phyloP scores from a whole-genome alignment of 2,888 invertebrate species.

The Eudemis profundana region DNA sequence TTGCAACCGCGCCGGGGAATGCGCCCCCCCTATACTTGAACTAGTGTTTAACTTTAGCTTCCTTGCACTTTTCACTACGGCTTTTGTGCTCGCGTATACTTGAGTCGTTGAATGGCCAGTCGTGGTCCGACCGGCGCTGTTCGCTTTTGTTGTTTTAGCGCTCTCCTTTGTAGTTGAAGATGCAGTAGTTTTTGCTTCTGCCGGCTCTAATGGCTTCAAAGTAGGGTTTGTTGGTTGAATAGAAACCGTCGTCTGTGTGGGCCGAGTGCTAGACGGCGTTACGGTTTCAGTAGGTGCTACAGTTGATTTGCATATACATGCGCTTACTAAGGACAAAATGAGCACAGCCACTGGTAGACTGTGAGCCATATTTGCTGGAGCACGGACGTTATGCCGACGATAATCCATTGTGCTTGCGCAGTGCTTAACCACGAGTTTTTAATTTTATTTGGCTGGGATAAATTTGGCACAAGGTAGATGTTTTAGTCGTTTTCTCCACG shows the following conservation, averaged over 20 bases:
- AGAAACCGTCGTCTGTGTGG: slow-evolving; percentile 58
- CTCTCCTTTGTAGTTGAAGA: slow-evolving; percentile 72
- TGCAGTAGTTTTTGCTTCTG: slow-evolving; percentile 62
- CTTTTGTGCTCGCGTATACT: slow-evolving; percentile 72
- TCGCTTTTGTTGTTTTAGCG: slow-evolving; percentile 72
- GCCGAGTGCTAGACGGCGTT: slow-evolving; percentile 63
- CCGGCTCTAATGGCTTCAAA: slow-evolving; percentile 66
- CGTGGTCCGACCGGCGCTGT: slow-evolving; percentile 66
- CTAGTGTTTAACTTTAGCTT: slow-evolving; percentile 76
- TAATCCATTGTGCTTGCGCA: slow-evolving; percentile 25
- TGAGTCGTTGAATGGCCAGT: slow-evolving; percentile 66
- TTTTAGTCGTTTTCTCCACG: background rate
- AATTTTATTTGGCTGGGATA: slow-evolving; percentile 29
- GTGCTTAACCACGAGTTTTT: background rate
- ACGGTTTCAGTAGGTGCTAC: slow-evolving; percentile 62
- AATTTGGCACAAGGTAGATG: slow-evolving; percentile 37
- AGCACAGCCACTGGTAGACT: slow-evolving; percentile 63
- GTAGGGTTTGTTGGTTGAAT: slow-evolving; percentile 58
- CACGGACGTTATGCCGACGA: slow-evolving; percentile 50
- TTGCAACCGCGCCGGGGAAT: slow-evolving; percentile 83
- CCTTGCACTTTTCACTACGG: slow-evolving; percentile 74
- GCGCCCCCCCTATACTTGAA: slow-evolving; percentile 66
- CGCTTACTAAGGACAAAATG: slow-evolving; percentile 66
- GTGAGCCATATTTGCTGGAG: slow-evolving; percentile 50
- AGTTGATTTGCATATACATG: slow-evolving; percentile 61